Evolutionary conservation across 1,140 invertebrate species (phyloP), one percentile per base, ranked within the genome.

Genomic region (Bradynema listronoti): DNA sequence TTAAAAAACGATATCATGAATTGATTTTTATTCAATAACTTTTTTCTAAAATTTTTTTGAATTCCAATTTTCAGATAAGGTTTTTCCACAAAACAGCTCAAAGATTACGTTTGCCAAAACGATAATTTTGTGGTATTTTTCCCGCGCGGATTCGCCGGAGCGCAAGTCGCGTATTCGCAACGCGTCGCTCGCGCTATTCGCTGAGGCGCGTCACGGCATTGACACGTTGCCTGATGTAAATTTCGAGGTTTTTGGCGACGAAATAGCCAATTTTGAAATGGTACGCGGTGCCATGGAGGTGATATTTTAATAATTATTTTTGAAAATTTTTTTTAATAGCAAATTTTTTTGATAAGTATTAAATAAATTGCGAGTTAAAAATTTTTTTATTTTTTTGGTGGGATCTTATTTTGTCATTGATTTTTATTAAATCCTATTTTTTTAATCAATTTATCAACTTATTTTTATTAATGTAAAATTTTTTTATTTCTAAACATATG

Each of bases 201-300:
- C 69, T 43, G 24, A 50, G 6, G 58, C 54, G 9, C 56, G 65
- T 24, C 34, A 63, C 16, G 64, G 69, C n/a, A 14, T 19, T 19
- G 56, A 58, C 27, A 42, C 27, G 16, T 56, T 67, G 6, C 45
- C 66, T 9, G 30, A 63, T 29, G 64, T 74, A 24, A 54, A 61
- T 19, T 72, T 72, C 46, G 65, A 73, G 24, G 71, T 72, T 19
- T 72, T 71, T 46, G 68, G 66, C 9, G 71, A 72, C 52, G 68
- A 69, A 62, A 61, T 72, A n/a, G 71, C 70, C 2, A 68, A 60
- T 58, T 25, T 19, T 24, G 56, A 68, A 47, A 72, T 70, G 68
- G 61, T 70, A 30, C 29, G 68, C 16, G 69, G 68, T 29, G 68
- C 68, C 11, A 56, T 66, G 24, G 65, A 66, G 33, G 24, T 11